Evolutionary conservation across 1,140 invertebrate species (phyloP), one percentile per base, ranked within the genome.

Genomic region (Bombus waltoni): DNA sequence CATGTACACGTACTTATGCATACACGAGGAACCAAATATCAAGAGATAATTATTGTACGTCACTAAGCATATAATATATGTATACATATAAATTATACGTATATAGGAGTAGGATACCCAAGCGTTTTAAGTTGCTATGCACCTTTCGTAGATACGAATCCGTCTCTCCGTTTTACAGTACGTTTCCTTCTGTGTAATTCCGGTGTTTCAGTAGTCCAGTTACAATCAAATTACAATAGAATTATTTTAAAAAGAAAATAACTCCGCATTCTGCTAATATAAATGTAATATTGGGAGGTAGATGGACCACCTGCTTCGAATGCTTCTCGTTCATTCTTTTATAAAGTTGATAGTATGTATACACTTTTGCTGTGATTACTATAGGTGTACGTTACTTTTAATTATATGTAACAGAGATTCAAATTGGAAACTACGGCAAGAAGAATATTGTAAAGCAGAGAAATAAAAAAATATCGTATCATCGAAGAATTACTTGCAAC

Each of bases 1-100:
- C 18, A 86, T 35, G 71, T 73, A 77, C 65, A 78, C 44, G 53
- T 76, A 81, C 15, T 32, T 81, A 85, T 73, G 73, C 66, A 77
- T 74, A 89, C 75, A 79, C 75, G 59, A 83, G 75, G 88, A 91
- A 91, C 82, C 83, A 88, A 90, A 40, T 88, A 88, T 86, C 70
- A 68, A 84, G 44, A 85, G 72, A 84, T 66, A 86, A 72, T 42
- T 53, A 72, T 82, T 72, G 65, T 79, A 70, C 73, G 32, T 85
- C 89, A 42, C 38, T 79, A 85, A n/a, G 38, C 42, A 81, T 76
- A 74, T 71, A 40, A 84, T 66, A 47, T 35, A 72, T 44, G 35
- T 15, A 71, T 53, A 79, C 65, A 59, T 25, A 71, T 42, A 53
- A 71, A 81, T 42, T 78, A 70, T 81, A 87, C 22, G 22, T 53